Base-by-base conservation (phyloP, 2,797 vertebrate genomes). In the Phaenicophaeus curvirostris region DNA sequence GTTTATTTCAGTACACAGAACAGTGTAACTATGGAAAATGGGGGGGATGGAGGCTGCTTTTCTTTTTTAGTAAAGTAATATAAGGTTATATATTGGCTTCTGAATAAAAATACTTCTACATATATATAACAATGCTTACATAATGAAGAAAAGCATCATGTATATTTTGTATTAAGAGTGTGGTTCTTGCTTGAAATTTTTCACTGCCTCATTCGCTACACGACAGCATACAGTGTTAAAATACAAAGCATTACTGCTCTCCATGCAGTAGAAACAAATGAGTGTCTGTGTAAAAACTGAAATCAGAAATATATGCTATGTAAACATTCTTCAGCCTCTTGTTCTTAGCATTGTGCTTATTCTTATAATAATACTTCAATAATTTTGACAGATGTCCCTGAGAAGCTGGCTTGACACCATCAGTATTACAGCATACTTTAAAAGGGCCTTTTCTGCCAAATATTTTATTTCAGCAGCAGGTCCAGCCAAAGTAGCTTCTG, bases 261-360 rank as follows among this genome's bases (percentile, higher is more conserved):
- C 51, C 35, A 15, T 59, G n/a, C 33, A 81, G 48, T 37, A 94
- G 63, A 90, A 94, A 85, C 65, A 92, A 82, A 89, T 76, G 24
- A 61, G 27, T 87, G 91, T 74, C 86, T 61, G 1, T 41, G 63
- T 66, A 86, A 81, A 82, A 95, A 79, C 50, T 42, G 25, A 89
- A 82, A 85, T 81, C 23, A 61, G 74, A 91, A 88, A 61, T 62
- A 73, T 3, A 57, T 46, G 24, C 79, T 90, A 68, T 31, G 9
- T 58, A 84, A 94, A 84, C 62, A 81, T 76, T 78, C 25, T 73
- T 91, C 54, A 63, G n/a, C 48, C 42, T 41, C 63, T 68, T 90
- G 53, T 94, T 90, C 81, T 80, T 94, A 87, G 17, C 41, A 62
- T 30, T 85, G 33, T 89, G 67, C 68, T 87, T 89, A 85, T 63